Conservation (phyloP, 1,140 invertebrate species). For the Heliconius nattereri region DNA sequence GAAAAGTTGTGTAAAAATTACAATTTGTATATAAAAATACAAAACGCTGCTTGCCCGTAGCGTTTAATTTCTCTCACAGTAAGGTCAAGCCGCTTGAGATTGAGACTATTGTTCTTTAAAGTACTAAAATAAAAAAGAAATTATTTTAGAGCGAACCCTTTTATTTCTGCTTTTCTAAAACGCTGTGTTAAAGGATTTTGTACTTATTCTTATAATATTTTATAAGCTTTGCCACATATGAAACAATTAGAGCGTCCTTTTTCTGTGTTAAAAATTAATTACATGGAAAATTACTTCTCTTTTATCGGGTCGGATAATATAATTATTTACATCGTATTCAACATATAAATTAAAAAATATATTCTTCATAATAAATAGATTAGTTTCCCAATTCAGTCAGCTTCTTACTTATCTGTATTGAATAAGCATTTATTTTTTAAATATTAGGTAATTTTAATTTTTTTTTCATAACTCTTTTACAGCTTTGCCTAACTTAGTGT, state of each 20-base stretch:
- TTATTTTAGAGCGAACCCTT: slow-evolving; percentile 36
- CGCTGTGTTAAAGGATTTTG: slow-evolving; percentile 23
- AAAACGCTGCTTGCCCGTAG: slow-evolving; percentile 39
- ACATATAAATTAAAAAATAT: too few relatives aligned
- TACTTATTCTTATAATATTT: neutral
- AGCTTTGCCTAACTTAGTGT: too few relatives aligned
- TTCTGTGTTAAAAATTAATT: neutral
- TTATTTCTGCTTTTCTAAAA: slow-evolving; percentile 24
- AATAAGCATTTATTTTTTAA: too few relatives aligned
- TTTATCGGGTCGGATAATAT: neutral
- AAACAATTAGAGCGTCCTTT: neutral
- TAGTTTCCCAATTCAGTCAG: too few relatives aligned
- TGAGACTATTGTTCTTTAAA: slow-evolving; percentile 41
- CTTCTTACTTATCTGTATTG: too few relatives aligned
- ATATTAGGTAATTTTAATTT: too few relatives aligned
- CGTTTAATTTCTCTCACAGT: slow-evolving; percentile 40
- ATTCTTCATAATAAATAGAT: too few relatives aligned
- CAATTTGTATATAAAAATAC: slow-evolving; percentile 24
- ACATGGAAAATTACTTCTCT: neutral
- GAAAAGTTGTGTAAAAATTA: neutral
- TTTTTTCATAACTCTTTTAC: too few relatives aligned
- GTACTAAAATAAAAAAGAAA: slow-evolving; percentile 38
- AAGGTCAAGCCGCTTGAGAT: slow-evolving; percentile 41
- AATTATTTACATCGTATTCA: too few relatives aligned
- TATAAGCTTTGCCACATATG: neutral